These are phyloP conservation scores for Xanthia icteritia DNA, from an alignment of 2,888 invertebrate species.

Conservation along the genomic window DNA sequence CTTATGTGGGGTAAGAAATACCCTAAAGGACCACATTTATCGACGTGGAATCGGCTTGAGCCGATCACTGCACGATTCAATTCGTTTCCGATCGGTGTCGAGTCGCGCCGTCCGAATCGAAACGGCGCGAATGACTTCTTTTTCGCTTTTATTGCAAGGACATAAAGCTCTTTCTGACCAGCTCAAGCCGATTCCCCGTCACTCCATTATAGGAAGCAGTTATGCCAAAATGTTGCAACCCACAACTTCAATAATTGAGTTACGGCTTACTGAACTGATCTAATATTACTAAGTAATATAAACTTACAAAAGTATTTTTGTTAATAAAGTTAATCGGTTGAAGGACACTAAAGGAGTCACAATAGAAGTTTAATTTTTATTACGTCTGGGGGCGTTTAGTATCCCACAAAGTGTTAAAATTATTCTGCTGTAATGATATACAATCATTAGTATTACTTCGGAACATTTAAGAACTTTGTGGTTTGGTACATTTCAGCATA, in stretches of 20 bases:
- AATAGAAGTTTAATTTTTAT: too few species aligned
- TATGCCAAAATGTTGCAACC: background rate
- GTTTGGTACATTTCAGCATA: conserved; percentile 1
- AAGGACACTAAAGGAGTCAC: too few species aligned
- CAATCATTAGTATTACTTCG: background rate
- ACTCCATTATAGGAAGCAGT: too few species aligned
- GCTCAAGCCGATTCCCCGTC: background rate
- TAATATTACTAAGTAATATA: too few species aligned
- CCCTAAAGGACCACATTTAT: background rate
- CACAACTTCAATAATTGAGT: background rate
- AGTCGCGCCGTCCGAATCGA: too few species aligned
- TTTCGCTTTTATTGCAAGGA: background rate
- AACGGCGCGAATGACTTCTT: background rate
- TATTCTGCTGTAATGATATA: background rate
- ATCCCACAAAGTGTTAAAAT: background rate
- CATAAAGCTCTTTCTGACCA: background rate
- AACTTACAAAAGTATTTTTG: too few species aligned
- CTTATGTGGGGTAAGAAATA: background rate
- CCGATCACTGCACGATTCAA: background rate
- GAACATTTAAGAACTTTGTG: background rate
- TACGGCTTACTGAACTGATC: background rate
- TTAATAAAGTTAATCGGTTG: too few species aligned
- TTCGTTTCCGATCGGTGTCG: background rate
- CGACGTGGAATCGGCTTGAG: too few species aligned
- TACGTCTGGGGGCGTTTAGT: too few species aligned